phyloP scores from a whole-genome alignment of 2,113 vertebrate species.

The Glaucidium brasilianum region DNA sequence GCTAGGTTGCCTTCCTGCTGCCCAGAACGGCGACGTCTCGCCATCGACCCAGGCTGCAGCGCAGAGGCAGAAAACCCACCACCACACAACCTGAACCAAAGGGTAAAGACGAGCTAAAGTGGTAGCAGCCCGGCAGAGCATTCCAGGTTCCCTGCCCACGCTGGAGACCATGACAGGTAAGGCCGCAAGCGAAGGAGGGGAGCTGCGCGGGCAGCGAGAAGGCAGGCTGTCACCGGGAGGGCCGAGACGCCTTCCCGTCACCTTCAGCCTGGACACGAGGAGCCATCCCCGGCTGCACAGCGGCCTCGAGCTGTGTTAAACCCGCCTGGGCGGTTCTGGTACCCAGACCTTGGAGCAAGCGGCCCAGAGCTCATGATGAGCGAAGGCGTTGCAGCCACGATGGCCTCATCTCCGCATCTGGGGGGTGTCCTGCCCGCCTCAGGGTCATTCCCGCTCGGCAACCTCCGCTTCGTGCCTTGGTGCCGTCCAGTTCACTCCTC shows the following conservation, averaged over 20 bases:
- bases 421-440: not conserved
- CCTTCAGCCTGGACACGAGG: accelerated
- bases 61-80: not conserved
- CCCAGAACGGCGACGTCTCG: accelerated
- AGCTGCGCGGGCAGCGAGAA: accelerated
- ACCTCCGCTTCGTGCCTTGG: too few species aligned
- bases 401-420: accelerated
- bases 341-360: not conserved
- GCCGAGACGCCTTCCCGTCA: not conserved
- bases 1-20: not conserved
- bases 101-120: not conserved
- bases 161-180: accelerated
- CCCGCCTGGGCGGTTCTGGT: not conserved
- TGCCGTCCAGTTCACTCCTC: not conserved
- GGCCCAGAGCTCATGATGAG: not conserved
- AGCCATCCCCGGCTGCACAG: not conserved
- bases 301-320: accelerated
- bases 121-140: accelerated
- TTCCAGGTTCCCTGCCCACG: not conserved
- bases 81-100: accelerated
- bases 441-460: accelerated
- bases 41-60: not conserved
- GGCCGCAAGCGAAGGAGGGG: accelerated
- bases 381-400: accelerated
- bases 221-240: accelerated